Conservation (phyloP, 2,113 vertebrate species). For the Ancistrus triradiatus region DNA sequence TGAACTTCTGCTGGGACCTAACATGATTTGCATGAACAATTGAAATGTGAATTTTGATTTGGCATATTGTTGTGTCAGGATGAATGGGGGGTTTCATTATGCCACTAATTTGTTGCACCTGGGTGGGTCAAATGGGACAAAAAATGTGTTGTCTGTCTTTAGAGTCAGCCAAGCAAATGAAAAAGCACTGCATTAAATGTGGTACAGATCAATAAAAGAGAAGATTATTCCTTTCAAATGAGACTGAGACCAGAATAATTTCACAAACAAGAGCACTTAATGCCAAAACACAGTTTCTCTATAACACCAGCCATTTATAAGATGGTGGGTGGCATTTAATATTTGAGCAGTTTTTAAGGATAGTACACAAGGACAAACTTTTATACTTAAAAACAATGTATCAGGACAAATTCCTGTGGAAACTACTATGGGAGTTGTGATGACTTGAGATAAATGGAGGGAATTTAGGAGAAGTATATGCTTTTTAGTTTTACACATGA, state of each 20-base stretch:
- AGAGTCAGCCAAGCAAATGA: constrained; percentile 7
- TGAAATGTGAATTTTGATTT: constrained; percentile 21
- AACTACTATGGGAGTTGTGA: too few species aligned
- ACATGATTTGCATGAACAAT: constrained; percentile 3
- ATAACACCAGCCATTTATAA: too few species aligned
- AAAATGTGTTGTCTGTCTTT: constrained; percentile 23
- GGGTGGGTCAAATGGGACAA: constrained; percentile 22
- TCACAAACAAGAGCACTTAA: constrained; percentile 10
- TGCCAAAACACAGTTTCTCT: too few species aligned
- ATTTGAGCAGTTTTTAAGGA: too few species aligned
- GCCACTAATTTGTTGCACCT: constrained; percentile 33
- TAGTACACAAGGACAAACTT: too few species aligned
- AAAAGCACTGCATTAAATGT: constrained; percentile 12
- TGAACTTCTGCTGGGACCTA: not conserved
- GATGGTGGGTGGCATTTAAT: too few species aligned
- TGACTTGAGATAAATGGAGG: too few species aligned
- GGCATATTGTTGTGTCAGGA: constrained; percentile 25
- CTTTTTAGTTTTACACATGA: too few species aligned
- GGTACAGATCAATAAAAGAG: constrained; percentile 13
- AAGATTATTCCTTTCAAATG: not conserved
- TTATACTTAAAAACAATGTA: too few species aligned
- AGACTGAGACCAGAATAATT: not conserved
- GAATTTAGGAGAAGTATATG: too few species aligned
- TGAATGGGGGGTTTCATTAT: constrained; percentile 28
- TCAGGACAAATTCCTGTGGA: too few species aligned